Base-by-base conservation (phyloP, 2,797 vertebrate genomes). In the Coracias cyanogaster region DNA sequence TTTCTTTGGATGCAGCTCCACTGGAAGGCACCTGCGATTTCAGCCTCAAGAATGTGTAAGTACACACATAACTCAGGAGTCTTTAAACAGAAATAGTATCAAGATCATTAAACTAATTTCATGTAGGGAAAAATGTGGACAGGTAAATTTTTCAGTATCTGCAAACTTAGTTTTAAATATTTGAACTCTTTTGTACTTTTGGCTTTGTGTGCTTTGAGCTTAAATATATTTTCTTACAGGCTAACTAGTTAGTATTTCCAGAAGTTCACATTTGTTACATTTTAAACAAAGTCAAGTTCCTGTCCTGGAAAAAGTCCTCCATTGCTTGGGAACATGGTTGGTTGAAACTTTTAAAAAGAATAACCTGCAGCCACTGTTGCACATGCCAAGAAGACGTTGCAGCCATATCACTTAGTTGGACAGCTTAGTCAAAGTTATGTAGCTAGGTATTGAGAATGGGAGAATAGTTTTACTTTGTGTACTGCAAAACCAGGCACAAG, bases 301-400 rank as follows among this genome's bases (percentile, higher is more conserved):
- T 70, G 28, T 41, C 17, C 35, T 81, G 39, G 66, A 82, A 35
- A 9, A 73, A 83, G 20, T 48, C 11, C 11, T 16, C 35, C 35
- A 25, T 1, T 3, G 2, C 35, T 57, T 1, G 0, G 61, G 18
- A 71, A 72, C 4, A 2, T 0, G 0, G 15, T 19, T 29, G 20
- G 22, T 57, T 74, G 65, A 74, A 62, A 62, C 21, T 17, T 46
- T 35, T 24, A 17, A 52, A 35, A 43, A 43, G 7, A 82, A 62
- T 14, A 66, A 58, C 12, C 33, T 82, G 25, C 41, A 74, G 20
- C n/a, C 22, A 16, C 8, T 49, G 4, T 6, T 67, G 14, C 26
- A 52, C 6, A 12, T 33, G 20, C 55, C 39, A 45, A 67, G 64
- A 35, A 4, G 35, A 12, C 7, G 48, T 6, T 65, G 46, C 51